These are phyloP conservation scores for Barypeithes pellucidus DNA, from an alignment of 2,888 invertebrate genomes.

Conservation along the genomic window DNA sequence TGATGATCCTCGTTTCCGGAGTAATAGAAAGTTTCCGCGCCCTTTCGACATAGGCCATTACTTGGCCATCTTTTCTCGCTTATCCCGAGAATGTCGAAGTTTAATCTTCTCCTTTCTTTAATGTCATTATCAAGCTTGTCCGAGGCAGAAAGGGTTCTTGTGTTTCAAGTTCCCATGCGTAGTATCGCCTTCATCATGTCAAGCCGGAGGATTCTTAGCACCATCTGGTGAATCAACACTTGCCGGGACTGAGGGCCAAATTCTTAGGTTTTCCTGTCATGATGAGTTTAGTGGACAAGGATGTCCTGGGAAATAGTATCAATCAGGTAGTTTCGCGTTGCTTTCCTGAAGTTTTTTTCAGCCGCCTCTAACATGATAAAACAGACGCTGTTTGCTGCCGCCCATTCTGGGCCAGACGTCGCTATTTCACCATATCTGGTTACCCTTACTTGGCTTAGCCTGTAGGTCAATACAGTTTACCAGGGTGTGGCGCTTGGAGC, in stretches of 20 bases:
- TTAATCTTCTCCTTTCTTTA: constrained; percentile 8
- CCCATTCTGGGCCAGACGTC: constrained; percentile 17
- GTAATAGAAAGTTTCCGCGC: not conserved
- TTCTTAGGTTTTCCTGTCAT: constrained; percentile 13
- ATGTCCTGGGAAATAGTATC: constrained; percentile 13
- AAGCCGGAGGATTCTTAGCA: not conserved
- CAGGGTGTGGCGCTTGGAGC: constrained; percentile 41
- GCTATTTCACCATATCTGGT: constrained; percentile 43
- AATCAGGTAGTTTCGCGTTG: not conserved
- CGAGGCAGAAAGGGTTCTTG: not conserved
- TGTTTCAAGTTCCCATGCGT: constrained; percentile 8
- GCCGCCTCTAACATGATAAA: constrained; percentile 23
- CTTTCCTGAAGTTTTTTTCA: constrained; percentile 8
- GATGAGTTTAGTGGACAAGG: constrained; percentile 8
- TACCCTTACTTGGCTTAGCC: constrained; percentile 48
- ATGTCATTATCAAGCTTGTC: constrained; percentile 6
- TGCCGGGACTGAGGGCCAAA: constrained; percentile 10
- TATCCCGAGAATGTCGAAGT: not conserved
- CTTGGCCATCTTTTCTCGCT: constrained; percentile 10
- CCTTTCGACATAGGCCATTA: constrained; percentile 3
- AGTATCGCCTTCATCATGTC: not conserved
- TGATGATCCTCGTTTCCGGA: not conserved
- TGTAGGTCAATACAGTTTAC: constrained; percentile 45
- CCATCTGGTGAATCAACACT: too few relatives aligned
- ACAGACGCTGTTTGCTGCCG: constrained; percentile 25